These are phyloP conservation scores for Monochamus saltuarius DNA, from an alignment of 1,140 invertebrate species.

Conservation along the genomic window DNA sequence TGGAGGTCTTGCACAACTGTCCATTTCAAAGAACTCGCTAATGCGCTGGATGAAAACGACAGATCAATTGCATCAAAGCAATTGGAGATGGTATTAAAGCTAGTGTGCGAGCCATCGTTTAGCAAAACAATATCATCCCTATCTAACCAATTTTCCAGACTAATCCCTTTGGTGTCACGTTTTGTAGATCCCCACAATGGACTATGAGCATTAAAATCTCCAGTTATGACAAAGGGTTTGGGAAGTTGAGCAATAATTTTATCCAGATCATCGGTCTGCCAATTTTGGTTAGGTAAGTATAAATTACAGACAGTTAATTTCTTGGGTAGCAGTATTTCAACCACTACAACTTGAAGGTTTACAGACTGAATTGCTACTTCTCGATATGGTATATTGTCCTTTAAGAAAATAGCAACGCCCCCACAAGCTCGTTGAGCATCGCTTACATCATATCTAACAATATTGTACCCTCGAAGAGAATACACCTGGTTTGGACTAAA, in stretches of 20 bases:
- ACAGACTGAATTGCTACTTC: too few relatives aligned
- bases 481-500: too few relatives aligned
- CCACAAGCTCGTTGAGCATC: too few relatives aligned
- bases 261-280: neutral
- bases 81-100: conserved; percentile 1
- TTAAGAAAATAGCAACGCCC: too few relatives aligned
- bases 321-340: neutral
- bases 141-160: neutral
- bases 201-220: conserved; percentile 20
- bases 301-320: conserved; percentile 13
- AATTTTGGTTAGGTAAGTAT: conserved; percentile 9
- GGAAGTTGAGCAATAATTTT: conserved; percentile 10
- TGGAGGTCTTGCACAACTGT: neutral
- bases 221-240: conserved; percentile 6
- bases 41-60: neutral
- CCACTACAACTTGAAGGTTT: conserved; percentile 8
- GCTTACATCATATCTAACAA: too few relatives aligned
- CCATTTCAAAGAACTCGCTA: neutral
- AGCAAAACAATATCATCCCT: neutral
- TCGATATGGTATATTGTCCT: too few relatives aligned
- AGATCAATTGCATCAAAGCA: conserved; percentile 6
- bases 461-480: too few relatives aligned
- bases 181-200: conserved; percentile 6
- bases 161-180: neutral
- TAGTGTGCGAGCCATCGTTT: neutral